These are phyloP conservation scores for Leptopterna dolabrata DNA, from an alignment of 2,888 invertebrate genomes.

Conservation along the genomic window DNA sequence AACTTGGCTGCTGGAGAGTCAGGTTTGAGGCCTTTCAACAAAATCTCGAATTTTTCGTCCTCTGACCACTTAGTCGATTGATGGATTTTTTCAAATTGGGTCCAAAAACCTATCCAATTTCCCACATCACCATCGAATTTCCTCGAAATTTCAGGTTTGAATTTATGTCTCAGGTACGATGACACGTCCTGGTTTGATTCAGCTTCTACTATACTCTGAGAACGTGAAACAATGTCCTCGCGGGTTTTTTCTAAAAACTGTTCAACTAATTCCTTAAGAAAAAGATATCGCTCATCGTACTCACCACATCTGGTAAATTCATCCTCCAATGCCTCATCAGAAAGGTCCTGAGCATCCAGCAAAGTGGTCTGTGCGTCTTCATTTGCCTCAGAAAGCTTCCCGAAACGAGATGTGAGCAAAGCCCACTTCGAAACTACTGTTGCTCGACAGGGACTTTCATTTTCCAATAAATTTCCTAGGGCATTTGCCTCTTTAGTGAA, in stretches of 20 bases:
- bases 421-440: background rate
- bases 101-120: conserved; percentile 63
- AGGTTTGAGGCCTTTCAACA: conserved; percentile 53
- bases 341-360: background rate
- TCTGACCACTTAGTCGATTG: conserved; percentile 57
- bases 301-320: background rate
- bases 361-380: background rate
- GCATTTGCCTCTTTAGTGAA: background rate
- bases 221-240: background rate
- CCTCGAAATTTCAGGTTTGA: conserved; percentile 54
- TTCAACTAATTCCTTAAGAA: background rate
- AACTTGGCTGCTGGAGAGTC: conserved; percentile 62
- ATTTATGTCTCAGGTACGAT: background rate
- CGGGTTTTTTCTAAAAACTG: background rate
- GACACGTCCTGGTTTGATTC: background rate
- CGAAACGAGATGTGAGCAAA: background rate
- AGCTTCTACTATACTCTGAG: background rate
- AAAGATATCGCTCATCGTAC: background rate
- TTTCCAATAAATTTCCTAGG: background rate
- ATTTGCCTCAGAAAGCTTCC: background rate
- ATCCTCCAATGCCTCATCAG: background rate
- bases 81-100: conserved; percentile 63
- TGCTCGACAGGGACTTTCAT: background rate
- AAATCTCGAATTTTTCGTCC: conserved; percentile 63
- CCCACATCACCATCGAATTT: conserved; percentile 62